Evolutionary conservation across 2,113 vertebrate species (phyloP), one percentile per base, ranked within the genome.

Genomic region (Thalassarche chlororhynchos): DNA sequence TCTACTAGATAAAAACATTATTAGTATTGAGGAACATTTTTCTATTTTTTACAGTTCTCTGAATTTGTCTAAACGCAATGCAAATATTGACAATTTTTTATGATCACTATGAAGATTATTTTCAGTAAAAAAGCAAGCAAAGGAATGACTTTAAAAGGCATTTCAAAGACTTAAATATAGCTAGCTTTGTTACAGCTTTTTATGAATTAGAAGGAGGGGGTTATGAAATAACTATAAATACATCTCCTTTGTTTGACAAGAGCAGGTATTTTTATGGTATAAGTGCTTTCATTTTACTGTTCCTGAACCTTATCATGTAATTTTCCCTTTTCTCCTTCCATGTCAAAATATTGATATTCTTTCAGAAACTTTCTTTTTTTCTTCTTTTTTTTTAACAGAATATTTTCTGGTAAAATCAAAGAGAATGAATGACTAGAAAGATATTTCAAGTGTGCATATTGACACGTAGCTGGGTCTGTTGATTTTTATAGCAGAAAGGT

Each of bases 281-380:
- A 97, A 97, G 90, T 97, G 96, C 95, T 98, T 98, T 98, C 96
- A 93, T 96, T 97, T 97, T 87, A 95, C 86, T 93, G 74, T 95
- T 98, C 93, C 96, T 96, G 92, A 97, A 94, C 89, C 91, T 96
- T 98, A 97, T 95, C 42, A 81, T 98, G 91, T 96, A 98, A 97
- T 98, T 98, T 98, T 97, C 91, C 57, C 90, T 98, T 97, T 97
- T 97, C 94, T 97, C 68, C 70, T 97, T 97, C 89, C 69, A 31
- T 97, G 97, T 98, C 98, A 98, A 98, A 98, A 98, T 98, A 98
- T 97, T 98, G 97, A 98, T 98, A 98, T 97, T 98, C 94, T 98
- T 98, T 97, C 94, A 97, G 95, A 97, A 98, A 98, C 92, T 95
- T 97, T 94, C 69, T 90, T 84, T 66, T 75, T 44, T 77, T 46